Conservation (phyloP, 2,113 vertebrate species). For the Nematolebias whitei region DNA sequence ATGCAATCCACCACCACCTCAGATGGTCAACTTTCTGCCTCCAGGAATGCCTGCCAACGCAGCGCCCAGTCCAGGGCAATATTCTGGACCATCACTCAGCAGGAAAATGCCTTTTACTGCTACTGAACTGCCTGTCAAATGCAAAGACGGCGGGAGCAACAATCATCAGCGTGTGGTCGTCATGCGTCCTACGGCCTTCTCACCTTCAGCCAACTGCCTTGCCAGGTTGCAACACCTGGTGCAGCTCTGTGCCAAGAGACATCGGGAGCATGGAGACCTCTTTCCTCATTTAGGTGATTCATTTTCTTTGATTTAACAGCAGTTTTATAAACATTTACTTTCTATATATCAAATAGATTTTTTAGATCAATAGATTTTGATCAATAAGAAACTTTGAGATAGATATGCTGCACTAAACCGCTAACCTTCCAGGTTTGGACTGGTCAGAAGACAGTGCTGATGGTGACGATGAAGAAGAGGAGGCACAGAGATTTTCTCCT, state of each 20-base stretch:
- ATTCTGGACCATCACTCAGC: conserved; percentile 83
- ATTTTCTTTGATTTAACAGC: not conserved
- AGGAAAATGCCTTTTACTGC: conserved; percentile 87
- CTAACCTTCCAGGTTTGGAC: conserved; percentile 87
- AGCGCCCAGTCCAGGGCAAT: conserved; percentile 87
- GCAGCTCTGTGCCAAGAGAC: conserved; percentile 92
- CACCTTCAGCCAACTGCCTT: conserved; percentile 89
- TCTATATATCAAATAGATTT: not conserved
- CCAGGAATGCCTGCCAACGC: conserved; percentile 86
- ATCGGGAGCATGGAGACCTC: conserved; percentile 90
- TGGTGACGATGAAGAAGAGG: conserved; percentile 77
- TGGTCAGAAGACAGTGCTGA: conserved; percentile 99
- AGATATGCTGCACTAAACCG: conserved; percentile 43
- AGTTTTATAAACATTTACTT: not conserved
- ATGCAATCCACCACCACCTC: conserved; percentile 96
- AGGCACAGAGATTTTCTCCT: conserved; percentile 84
- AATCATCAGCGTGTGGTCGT: conserved; percentile 86
- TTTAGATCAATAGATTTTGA: not conserved
- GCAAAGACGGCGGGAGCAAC: conserved; percentile 63
- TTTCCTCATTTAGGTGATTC: conserved; percentile 94
- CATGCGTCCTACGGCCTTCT: conserved; percentile 91
- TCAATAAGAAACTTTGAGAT: not conserved
- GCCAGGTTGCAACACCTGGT: conserved; percentile 94
- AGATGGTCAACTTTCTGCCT: conserved; percentile 90
- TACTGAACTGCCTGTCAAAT: conserved; percentile 60